Evolutionary conservation across 2,113 vertebrate genomes (phyloP), one percentile per base, ranked within the genome.

Genomic region (Scomber colias): DNA sequence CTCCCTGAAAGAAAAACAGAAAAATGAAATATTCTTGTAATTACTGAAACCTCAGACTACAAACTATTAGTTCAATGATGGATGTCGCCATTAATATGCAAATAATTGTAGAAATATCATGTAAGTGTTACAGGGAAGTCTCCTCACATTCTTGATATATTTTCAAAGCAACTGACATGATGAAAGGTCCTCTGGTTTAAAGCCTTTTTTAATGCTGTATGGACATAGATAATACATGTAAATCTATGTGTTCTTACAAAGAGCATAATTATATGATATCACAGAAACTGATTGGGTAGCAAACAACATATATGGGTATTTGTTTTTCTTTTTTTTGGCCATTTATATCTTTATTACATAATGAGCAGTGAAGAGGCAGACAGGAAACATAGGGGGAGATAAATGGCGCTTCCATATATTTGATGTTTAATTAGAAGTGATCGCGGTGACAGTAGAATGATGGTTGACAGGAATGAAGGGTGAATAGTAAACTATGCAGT

Each of bases 21-120:
- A 64, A 69, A 51, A 77, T 72, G 11, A 79, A 73, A 61, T 40
- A 70, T 53, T 60, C 17, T 71, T 46, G 53, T 46, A 64, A 86
- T 84, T 68, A 54, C 55, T 19, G 11, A 51, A 69, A 49, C 19
- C 27, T 15, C 21, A 56, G 50, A 57, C 55, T 27, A 3, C 35
- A 64, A 27, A 54, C 27, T 76, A 27, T 59, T 55, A 46, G 73
- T 77, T 80, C 80, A 69, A 63, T 82, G 53, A 84, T 71, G 45
- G 19, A 60, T 66, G 46, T 64, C 61, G 27, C 30, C 54, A 40
- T 40, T 9, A 40, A 45, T 75, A 31, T 77, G 46, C 24, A 83
- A 57, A 53, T 30, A 75, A 77, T 21, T 5, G n/a, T 54, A 30
- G 46, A 63, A 82, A 63, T 66, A 31, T 66, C 71, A 74, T 27